Percentiles rank a stretch among this genome's conserved stretches.
phyloP scores from a whole-genome alignment of 2,888 invertebrate genomes.

The Amiota communis region DNA sequence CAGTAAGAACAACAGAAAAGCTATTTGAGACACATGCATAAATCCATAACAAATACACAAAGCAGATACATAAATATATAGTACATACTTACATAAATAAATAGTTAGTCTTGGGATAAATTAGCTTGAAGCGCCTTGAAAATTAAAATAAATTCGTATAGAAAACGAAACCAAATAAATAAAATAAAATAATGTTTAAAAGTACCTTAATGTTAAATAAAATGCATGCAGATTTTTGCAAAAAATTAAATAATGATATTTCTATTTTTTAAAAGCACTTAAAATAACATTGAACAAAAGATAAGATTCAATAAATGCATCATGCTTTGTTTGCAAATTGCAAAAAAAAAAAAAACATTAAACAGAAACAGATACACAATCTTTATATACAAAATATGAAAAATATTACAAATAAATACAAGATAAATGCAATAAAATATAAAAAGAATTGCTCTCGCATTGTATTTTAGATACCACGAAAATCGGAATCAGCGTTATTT shows the following conservation, averaged over 20 bases:
- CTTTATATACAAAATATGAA: conserved; percentile 8
- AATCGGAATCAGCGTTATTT: not conserved
- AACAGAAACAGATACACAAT: too few relatives aligned
- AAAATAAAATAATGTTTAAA: conserved; percentile 8
- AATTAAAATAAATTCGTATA: not conserved
- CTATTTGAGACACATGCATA: too few relatives aligned
- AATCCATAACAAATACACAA: too few relatives aligned
- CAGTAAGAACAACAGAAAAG: too few relatives aligned
- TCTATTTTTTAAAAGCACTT: conserved; percentile 23
- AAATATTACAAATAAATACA: too few relatives aligned
- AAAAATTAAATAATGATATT: not conserved
- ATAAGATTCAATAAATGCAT: too few relatives aligned
- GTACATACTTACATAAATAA: too few relatives aligned
- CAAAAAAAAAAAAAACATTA: too few relatives aligned
- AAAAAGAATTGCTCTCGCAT: conserved; percentile 3
- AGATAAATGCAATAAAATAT: too few relatives aligned
- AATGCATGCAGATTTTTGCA: not conserved
- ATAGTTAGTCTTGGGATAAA: too few relatives aligned
- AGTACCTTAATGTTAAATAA: conserved; percentile 12
- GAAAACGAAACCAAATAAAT: not conserved
- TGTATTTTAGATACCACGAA: conserved; percentile 23
- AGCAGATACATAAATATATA: too few relatives aligned
- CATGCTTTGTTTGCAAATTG: conserved; percentile 12
- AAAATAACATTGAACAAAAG: not conserved
- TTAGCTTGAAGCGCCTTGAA: conserved; percentile 12